Evolutionary conservation across 2,888 invertebrate genomes (phyloP).

Genomic region (Zootermopsis nevadensis): DNA sequence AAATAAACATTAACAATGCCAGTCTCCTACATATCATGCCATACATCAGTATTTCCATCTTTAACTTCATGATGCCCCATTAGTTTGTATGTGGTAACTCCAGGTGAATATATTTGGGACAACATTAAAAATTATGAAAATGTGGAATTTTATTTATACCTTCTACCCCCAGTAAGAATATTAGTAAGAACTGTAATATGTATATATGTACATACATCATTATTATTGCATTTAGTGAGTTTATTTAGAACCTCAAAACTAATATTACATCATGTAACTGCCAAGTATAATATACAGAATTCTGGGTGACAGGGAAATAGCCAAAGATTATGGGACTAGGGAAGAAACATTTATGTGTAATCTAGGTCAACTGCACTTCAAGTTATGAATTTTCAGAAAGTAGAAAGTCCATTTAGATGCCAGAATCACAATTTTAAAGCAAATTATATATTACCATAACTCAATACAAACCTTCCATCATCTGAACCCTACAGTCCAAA

Average conservation of each 20-base stretch:
- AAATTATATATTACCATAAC: neutral
- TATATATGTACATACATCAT: neutral
- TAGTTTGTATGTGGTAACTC: too few species aligned
- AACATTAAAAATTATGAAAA: too few species aligned
- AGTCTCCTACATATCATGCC: too few species aligned
- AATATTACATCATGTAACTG: neutral
- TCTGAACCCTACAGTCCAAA: too few species aligned
- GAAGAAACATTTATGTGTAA: neutral
- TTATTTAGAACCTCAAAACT: neutral
- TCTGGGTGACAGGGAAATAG: neutral
- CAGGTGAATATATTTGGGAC: too few species aligned
- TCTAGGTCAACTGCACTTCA: neutral
- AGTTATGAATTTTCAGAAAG: neutral
- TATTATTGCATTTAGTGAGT: neutral
- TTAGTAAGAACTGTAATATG: neutral
- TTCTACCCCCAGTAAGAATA: too few species aligned
- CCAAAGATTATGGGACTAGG: neutral
- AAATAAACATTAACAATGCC: too few species aligned
- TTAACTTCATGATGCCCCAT: too few species aligned
- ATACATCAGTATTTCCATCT: too few species aligned
- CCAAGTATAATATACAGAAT: neutral
- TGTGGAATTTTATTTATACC: too few species aligned
- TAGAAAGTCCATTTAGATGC: neutral
- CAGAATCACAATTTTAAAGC: neutral
- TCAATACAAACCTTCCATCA: too few species aligned